phyloP scores from a whole-genome alignment of 2,888 invertebrate species.

The Melieria picta region DNA sequence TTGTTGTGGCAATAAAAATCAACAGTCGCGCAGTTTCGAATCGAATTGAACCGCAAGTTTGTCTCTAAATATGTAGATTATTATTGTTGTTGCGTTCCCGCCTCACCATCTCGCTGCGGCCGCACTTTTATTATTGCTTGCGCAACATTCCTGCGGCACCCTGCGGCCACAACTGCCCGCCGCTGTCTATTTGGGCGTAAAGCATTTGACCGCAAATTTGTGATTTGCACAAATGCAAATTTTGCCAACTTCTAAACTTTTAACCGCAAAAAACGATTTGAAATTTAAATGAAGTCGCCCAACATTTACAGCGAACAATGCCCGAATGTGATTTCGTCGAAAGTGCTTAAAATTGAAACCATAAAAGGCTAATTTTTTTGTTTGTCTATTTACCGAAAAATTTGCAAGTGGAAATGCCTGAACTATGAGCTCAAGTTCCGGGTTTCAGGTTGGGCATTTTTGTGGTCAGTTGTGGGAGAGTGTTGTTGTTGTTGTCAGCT shows the following conservation, averaged over 20 bases:
- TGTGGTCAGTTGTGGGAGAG: no score
- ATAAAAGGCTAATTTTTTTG: no score
- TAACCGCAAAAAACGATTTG: slow-evolving; percentile 20
- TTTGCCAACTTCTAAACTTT: slow-evolving; percentile 1
- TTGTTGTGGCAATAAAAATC: slow-evolving; percentile 35
- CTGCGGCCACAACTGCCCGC: background rate
- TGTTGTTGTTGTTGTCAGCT: no score
- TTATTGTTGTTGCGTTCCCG: background rate
- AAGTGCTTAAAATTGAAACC: no score
- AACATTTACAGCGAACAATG: no score
- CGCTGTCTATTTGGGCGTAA: background rate
- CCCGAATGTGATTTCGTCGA: no score
- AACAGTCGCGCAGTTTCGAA: slow-evolving; percentile 27
- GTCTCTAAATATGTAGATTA: slow-evolving; percentile 24
- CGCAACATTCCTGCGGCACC: slow-evolving; percentile 39
- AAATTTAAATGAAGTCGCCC: slow-evolving; percentile 24
- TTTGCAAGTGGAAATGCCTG: no score
- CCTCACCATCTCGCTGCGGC: no score
- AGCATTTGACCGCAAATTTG: slow-evolving; percentile 31
- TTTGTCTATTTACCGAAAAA: no score
- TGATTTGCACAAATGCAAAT: slow-evolving; percentile 18
- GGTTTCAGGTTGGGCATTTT: no score
- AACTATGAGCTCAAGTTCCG: no score
- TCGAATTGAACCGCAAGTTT: slow-evolving; percentile 35
- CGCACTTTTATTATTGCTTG: slow-evolving; percentile 4